phyloP scores from a whole-genome alignment of 2,888 invertebrate genomes.

The Lasioglossum marginatum region DNA sequence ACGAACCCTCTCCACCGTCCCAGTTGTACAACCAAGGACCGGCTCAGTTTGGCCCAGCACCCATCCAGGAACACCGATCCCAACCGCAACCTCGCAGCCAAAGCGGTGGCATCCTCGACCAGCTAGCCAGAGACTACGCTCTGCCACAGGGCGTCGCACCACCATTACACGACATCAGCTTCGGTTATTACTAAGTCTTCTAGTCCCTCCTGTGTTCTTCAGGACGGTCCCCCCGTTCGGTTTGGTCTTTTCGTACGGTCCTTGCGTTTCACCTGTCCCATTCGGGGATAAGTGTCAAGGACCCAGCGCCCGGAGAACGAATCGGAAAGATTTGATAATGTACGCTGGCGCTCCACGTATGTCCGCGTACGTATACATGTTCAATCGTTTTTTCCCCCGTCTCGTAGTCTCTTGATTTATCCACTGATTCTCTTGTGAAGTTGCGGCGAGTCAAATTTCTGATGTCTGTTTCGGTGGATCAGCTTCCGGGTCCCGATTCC shows the following conservation, averaged over 20 bases:
- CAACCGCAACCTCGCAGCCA: conserved; percentile 81
- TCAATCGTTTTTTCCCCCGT: neutral
- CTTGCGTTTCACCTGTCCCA: neutral
- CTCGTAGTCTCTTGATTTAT: neutral
- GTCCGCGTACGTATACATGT: neutral
- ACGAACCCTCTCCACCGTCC: conserved; percentile 75
- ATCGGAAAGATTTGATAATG: neutral
- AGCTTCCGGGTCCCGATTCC: conserved; percentile 17
- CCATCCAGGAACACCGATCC: conserved; percentile 73
- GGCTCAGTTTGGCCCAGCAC: conserved; percentile 80
- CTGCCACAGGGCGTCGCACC: conserved; percentile 89
- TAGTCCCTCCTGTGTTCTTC: conserved; percentile 60
- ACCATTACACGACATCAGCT: conserved; percentile 92
- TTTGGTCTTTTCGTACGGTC: conserved; percentile 49
- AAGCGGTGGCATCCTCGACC: conserved; percentile 89
- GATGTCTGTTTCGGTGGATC: conserved; percentile 29
- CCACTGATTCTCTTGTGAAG: neutral
- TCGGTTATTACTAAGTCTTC: conserved; percentile 89
- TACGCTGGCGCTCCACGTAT: neutral
- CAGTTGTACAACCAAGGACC: conserved; percentile 81
- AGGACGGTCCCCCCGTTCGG: conserved; percentile 42
- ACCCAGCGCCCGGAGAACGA: neutral
- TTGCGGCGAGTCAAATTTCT: neutral
- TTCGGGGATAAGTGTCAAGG: conserved; percentile 9
- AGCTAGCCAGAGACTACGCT: conserved; percentile 92